Percentiles rank a stretch among this genome's conserved stretches.
Evolutionary conservation across 2,113 vertebrate genomes (phyloP).

Genomic region (Elanoides forficatus): DNA sequence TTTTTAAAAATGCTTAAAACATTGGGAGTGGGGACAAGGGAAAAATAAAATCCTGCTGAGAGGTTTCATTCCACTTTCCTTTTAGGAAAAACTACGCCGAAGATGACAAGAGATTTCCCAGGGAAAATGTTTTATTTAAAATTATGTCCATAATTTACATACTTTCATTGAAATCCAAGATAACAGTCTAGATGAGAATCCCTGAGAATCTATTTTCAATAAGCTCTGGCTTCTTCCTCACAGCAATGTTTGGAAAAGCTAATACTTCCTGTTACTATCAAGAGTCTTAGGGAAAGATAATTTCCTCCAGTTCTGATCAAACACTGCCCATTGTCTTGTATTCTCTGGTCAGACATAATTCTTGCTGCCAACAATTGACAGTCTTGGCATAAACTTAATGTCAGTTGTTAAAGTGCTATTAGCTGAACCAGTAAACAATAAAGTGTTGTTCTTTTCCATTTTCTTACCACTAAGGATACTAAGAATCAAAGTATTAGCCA

Average conservation of each 20-base stretch:
- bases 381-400: background rate
- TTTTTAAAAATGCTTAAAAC: background rate
- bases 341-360: background rate
- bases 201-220: background rate
- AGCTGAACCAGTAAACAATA: background rate
- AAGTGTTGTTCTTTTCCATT: background rate
- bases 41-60: background rate
- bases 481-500: background rate
- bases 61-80: background rate
- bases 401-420: background rate
- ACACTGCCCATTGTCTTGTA: background rate
- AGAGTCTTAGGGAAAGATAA: background rate
- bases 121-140: background rate
- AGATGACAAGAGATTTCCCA: background rate
- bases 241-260: background rate
- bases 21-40: background rate
- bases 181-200: background rate
- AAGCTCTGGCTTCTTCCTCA: background rate
- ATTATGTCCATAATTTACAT: background rate
- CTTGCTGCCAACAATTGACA: background rate
- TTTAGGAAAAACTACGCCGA: background rate
- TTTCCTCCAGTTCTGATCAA: background rate
- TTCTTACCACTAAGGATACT: background rate
- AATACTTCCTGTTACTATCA: background rate
- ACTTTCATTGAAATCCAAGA: background rate